Conservation (phyloP, 2,888 invertebrate genomes). For the Bimastos eiseni region DNA sequence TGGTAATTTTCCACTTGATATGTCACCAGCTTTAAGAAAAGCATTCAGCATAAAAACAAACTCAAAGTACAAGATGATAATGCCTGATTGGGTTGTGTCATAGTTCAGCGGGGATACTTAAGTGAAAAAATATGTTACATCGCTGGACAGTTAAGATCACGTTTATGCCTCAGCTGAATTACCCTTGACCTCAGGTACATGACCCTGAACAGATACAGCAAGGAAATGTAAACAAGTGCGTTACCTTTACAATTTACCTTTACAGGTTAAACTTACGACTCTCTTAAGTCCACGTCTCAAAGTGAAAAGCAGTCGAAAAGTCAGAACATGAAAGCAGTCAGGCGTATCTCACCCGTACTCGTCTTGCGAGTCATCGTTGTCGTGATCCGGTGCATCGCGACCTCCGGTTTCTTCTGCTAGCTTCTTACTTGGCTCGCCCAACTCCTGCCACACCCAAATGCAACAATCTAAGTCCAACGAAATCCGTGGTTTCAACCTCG, state of each 20-base stretch:
- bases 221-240: not conserved
- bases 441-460: conserved; percentile 65
- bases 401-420: conserved; percentile 62
- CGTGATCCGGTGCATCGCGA: conserved; percentile 38
- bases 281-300: not conserved
- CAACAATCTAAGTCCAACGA: not conserved
- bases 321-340: not conserved
- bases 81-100: too few relatives aligned
- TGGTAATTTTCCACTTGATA: not conserved
- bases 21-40: not conserved
- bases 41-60: not conserved
- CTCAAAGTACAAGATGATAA: not conserved
- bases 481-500: not conserved
- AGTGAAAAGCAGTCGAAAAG: not conserved
- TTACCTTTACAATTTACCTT: not conserved
- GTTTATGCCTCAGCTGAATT: not conserved
- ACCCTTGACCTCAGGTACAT: too few relatives aligned
- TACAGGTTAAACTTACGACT: not conserved
- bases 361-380: conserved; percentile 28
- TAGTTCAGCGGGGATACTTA: too few relatives aligned
- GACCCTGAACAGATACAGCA: too few relatives aligned
- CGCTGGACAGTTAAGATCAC: too few relatives aligned
- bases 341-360: conserved; percentile 18
- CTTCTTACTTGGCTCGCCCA: conserved; percentile 71
- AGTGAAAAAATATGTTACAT: too few relatives aligned